These are phyloP conservation scores for Zaprionus capensis DNA, from an alignment of 1,140 invertebrate genomes.

Conservation along the genomic window DNA sequence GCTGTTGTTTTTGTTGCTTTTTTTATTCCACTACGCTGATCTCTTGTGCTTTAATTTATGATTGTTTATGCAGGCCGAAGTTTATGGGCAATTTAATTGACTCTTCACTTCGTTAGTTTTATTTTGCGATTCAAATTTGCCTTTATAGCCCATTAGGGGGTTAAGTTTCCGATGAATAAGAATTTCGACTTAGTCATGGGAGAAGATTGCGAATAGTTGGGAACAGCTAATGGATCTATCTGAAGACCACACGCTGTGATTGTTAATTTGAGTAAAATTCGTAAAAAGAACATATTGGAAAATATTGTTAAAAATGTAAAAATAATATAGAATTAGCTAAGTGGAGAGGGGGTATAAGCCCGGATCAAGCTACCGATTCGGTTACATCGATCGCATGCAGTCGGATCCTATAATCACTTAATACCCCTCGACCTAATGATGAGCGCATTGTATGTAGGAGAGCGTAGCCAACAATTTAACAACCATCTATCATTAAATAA, in stretches of 20 bases:
- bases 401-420: slow-evolving; percentile 68
- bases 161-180: background rate
- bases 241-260: slow-evolving; percentile 9
- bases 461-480: slow-evolving; percentile 67
- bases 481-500: slow-evolving; percentile 82
- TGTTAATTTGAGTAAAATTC: slow-evolving; percentile 4
- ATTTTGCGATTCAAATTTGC: slow-evolving; percentile 32
- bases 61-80: slow-evolving; percentile 15
- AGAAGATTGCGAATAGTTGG: background rate
- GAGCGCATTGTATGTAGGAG: slow-evolving; percentile 29
- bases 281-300: slow-evolving; percentile 2
- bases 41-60: slow-evolving; percentile 23
- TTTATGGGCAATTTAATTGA: slow-evolving; percentile 49
- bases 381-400: slow-evolving; percentile 13
- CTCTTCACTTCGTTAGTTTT: slow-evolving; percentile 53
- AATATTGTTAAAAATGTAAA: background rate
- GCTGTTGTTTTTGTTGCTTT: slow-evolving; percentile 12
- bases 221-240: background rate
- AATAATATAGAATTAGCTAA: slow-evolving; percentile 5
- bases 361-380: slow-evolving; percentile 20
- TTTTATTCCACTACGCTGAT: background rate
- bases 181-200: slow-evolving; percentile 18
- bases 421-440: slow-evolving; percentile 63
- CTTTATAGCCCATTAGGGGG: slow-evolving; percentile 29
- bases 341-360: background rate